Evolutionary conservation across 2,888 invertebrate genomes (phyloP).

Genomic region (Caenorhabditis sp.): DNA sequence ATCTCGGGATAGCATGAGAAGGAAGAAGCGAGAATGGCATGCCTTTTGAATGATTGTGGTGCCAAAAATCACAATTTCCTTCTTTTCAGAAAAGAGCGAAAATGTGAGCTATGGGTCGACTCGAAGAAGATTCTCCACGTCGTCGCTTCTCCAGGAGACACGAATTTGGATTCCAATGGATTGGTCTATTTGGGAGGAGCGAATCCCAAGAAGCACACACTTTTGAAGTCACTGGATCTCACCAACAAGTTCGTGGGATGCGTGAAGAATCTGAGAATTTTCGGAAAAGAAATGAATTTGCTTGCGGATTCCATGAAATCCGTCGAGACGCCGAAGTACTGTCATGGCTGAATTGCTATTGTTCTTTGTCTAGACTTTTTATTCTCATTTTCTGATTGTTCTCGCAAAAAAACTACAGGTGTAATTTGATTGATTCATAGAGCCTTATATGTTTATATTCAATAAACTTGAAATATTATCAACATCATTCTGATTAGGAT

Average conservation of each 20-base stretch:
- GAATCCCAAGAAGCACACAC: constrained; percentile 49
- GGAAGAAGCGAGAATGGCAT: constrained; percentile 2
- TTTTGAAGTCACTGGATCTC: constrained; percentile 44
- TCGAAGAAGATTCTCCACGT: constrained; percentile 66
- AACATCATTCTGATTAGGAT: no score
- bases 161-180: constrained; percentile 72
- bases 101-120: constrained; percentile 67
- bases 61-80: not conserved
- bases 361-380: constrained; percentile 1
- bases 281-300: constrained; percentile 51
- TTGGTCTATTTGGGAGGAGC: constrained; percentile 68
- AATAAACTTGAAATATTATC: constrained; percentile 16
- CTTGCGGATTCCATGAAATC: constrained; percentile 54
- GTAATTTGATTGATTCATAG: constrained; percentile 41
- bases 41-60: constrained; percentile 9
- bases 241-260: constrained; percentile 64
- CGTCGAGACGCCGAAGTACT: constrained; percentile 60
- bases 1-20: constrained; percentile 11
- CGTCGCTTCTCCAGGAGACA: constrained; percentile 72
- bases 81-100: constrained; percentile 67
- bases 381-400: constrained; percentile 35
- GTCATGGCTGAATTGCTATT: constrained; percentile 42
- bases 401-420: constrained; percentile 56
- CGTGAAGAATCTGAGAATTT: constrained; percentile 56
- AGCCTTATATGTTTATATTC: constrained; percentile 8